These are phyloP conservation scores for Xestia ashworthii DNA, from an alignment of 2,888 invertebrate genomes.

Conservation along the genomic window DNA sequence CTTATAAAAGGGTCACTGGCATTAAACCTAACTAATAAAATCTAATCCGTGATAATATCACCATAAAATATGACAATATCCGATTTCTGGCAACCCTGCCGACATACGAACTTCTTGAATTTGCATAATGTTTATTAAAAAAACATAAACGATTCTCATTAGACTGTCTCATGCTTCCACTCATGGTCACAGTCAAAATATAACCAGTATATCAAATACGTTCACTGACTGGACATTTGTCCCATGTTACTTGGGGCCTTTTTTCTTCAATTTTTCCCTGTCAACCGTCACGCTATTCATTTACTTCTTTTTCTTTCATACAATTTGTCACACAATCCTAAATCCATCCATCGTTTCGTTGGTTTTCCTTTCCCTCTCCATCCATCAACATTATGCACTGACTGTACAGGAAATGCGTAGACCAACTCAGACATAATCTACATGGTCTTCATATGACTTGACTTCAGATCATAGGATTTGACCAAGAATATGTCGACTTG, in stretches of 20 bases:
- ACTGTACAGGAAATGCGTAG: background rate
- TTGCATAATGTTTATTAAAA: conserved; percentile 78
- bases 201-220: background rate
- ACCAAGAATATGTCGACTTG: too few species aligned
- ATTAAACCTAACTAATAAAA: conserved; percentile 19
- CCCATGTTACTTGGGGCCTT: too few species aligned
- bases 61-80: conserved; percentile 19
- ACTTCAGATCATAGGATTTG: background rate
- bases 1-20: conserved; percentile 3
- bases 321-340: too few species aligned
- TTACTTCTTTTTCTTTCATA: background rate
- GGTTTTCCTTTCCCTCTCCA: background rate
- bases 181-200: background rate
- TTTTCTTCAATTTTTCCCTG: too few species aligned
- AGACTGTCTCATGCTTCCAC: conserved; percentile 53
- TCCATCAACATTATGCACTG: background rate
- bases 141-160: conserved; percentile 71
- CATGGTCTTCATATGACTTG: background rate
- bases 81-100: conserved; percentile 52
- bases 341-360: background rate
- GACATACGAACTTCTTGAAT: conserved; percentile 59
- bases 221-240: background rate
- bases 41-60: conserved; percentile 20
- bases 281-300: too few species aligned
- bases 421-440: background rate